phyloP scores from a whole-genome alignment of 1,140 invertebrate genomes.

The Catajapyx aquilonaris region DNA sequence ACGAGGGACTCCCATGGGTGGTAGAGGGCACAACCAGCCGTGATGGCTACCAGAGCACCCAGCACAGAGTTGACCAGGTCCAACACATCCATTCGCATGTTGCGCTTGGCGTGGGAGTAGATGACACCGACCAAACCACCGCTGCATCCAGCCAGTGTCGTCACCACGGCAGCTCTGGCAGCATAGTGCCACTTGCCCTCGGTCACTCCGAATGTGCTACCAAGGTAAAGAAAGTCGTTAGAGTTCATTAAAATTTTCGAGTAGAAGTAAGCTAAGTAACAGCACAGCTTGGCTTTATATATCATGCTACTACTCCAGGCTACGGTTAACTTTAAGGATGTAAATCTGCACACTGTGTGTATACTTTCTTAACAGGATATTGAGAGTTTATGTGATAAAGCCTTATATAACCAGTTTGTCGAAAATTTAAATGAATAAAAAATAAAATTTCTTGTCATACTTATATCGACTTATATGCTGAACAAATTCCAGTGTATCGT shows the following conservation, averaged over 20 bases:
- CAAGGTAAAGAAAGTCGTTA: slow-evolving; percentile 1
- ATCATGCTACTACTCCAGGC: too few species aligned
- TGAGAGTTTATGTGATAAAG: too few species aligned
- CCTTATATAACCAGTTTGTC: too few species aligned
- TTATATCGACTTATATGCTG: too few species aligned
- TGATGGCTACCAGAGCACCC: slow-evolving; percentile 67
- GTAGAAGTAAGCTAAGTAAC: neutral
- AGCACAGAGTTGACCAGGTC: slow-evolving; percentile 76
- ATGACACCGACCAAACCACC: slow-evolving; percentile 55
- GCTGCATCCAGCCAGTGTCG: slow-evolving; percentile 70
- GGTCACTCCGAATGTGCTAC: slow-evolving; percentile 32
- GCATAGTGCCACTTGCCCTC: slow-evolving; percentile 67
- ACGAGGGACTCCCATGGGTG: slow-evolving; percentile 64
- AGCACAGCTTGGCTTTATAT: too few species aligned
- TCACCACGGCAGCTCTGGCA: slow-evolving; percentile 68
- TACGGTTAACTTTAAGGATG: too few species aligned
- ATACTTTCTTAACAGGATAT: too few species aligned
- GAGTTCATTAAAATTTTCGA: neutral
- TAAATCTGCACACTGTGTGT: too few species aligned
- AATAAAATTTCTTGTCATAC: too few species aligned
- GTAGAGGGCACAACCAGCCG: slow-evolving; percentile 76
- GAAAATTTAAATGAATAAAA: too few species aligned
- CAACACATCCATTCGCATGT: slow-evolving; percentile 53
- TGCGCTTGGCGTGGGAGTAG: slow-evolving; percentile 40
- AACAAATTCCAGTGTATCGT: too few species aligned